Evolutionary conservation across 2,888 invertebrate species (phyloP).

Genomic region (Xylophagus ater): DNA sequence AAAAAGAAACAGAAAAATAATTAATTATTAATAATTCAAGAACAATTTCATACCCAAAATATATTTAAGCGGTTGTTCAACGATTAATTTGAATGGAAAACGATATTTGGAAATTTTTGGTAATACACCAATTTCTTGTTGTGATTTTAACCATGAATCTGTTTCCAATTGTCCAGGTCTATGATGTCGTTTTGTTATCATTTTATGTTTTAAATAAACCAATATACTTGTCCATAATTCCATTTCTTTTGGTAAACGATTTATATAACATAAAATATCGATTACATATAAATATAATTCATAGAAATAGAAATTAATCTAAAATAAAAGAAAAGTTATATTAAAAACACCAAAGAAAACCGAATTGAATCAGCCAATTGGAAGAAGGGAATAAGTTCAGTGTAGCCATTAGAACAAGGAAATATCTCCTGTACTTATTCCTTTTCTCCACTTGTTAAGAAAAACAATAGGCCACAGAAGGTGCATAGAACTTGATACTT

Average conservation of each 20-base stretch:
- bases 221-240: slow-evolving; percentile 34
- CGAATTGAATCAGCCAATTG: too few relatives aligned
- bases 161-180: slow-evolving; percentile 34
- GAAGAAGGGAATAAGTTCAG: too few relatives aligned
- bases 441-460: too few relatives aligned
- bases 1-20: not conserved
- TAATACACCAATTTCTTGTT: slow-evolving; percentile 31
- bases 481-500: too few relatives aligned
- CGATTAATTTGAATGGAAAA: slow-evolving; percentile 35
- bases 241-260: slow-evolving; percentile 32
- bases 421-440: too few relatives aligned
- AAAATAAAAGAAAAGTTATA: slow-evolving; percentile 1
- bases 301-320: slow-evolving; percentile 39
- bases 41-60: slow-evolving; percentile 14
- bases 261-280: slow-evolving; percentile 32
- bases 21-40: not conserved
- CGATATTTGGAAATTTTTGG: slow-evolving; percentile 39
- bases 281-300: slow-evolving; percentile 37
- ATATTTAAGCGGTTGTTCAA: slow-evolving; percentile 31
- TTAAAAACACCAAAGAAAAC: not conserved
- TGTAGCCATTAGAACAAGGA: too few relatives aligned
- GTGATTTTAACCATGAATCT: slow-evolving; percentile 35
- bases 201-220: slow-evolving; percentile 35
- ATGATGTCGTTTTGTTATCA: slow-evolving; percentile 31
- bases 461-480: too few relatives aligned